Evolutionary conservation across 2,113 vertebrate species (phyloP), one percentile per base, ranked within the genome.

Genomic region (Sclerurus mexicanus): DNA sequence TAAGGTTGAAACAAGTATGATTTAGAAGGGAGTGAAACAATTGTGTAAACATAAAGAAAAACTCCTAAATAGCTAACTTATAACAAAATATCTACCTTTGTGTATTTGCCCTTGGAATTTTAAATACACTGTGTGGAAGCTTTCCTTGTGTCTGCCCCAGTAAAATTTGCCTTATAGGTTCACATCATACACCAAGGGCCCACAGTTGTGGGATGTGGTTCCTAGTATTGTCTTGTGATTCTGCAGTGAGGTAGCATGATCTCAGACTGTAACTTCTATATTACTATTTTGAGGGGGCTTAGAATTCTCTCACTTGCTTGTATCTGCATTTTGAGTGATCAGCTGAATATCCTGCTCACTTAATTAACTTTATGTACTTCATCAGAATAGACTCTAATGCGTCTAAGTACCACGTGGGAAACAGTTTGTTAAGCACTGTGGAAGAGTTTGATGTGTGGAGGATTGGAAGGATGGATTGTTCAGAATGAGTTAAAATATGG

Each of bases 181-280:
- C 30, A 23, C 0, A 0, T 42, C 3, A 6, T n/a, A 67, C 25
- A 31, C 6, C 24, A 53, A 79, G 64, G 25, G 6, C 39, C 25
- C 35, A 37, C 8, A 40, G 49, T 0, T 85, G 28, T 58, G 28
- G 25, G 23, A 82, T 58, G 31, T 25, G 30, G 6, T 49, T 94
- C 42, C 40, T 30, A 62, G 12, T 66, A 39, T 33, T 40, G 23
- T 7, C 20, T 46, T 68, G n/a, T 50, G 64, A 40, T 76, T 91
- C 35, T 72, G 27, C 60, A 50, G 23, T 39, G 25, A 14, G 10
- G 5, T 56, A 75, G 39, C 56, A 35, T 0, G 1, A 14, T 37
- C 27, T 28, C 16, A 40, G 82, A 62, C 37, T 62, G 31, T 58
- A 31, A 27, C 25, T 94, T 79, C 44, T 93, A 14, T 4, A 85